Base-by-base conservation (phyloP, 2,888 invertebrate genomes). In the Ennomos quercinarius region DNA sequence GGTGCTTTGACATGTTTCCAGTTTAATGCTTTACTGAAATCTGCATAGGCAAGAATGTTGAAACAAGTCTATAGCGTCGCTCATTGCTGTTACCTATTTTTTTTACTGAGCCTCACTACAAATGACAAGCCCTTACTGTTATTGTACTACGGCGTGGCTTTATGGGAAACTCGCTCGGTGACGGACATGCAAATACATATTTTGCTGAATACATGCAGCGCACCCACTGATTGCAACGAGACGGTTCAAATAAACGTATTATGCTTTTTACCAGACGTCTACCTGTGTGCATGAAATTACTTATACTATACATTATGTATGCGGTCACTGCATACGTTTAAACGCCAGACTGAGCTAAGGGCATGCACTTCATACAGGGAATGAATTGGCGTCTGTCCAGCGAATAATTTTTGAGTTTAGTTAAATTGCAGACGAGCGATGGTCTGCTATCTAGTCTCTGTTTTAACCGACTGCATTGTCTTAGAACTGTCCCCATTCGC, bases 201-300 rank as follows among this genome's bases (percentile, higher is more conserved):
- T 45, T 55, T 43, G 46, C 69, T 69, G 42, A 48, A 53, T 47
- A 53, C 40, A 48, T 58, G 58, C 52, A 65, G 68, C 66, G 69
- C 75, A 77, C 72, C 68, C 66, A 67, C 65, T 72, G 68, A 73
- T 74, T 74, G 66, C 71, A 55, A 45, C 64, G 63, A 66, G 67
- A 68, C 63, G 57, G 58, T 57, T 34, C 63, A 61, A 67, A 49
- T 57, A 66, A 63, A 66, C 61, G 63, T 59, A 61, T 54, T 60
- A 64, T 63, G 59, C 66, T 64, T 64, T 67, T 67, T 61, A 63
- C 63, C 67, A 65, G 64, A 67, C 68, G 63, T 68, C 50, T 62
- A 66, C 62, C 63, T 63, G 66, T 64, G 57, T 60, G 63, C 61
- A 65, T 63, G 57, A 62, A 60, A 62, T 63, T 61, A 61, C 58